Percentiles rank a stretch among this genome's conserved stretches.
Evolutionary conservation across 2,888 invertebrate genomes (phyloP).

Genomic region (Clitarchus hookeri): DNA sequence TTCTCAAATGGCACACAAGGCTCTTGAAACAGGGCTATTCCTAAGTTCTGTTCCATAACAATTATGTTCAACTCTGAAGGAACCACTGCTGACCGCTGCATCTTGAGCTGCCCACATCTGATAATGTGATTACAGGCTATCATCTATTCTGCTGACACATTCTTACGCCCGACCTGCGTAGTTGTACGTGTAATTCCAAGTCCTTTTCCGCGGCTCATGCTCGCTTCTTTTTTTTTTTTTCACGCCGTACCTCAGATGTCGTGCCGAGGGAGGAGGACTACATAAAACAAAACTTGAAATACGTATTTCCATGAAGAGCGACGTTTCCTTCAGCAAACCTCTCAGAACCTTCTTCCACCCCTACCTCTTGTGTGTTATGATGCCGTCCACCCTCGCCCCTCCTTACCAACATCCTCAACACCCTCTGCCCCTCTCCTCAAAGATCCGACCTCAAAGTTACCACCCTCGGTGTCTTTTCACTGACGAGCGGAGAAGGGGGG

Average conservation of each 20-base stretch:
- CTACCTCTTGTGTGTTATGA: conserved; percentile 22
- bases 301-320: conserved; percentile 11
- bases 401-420: conserved; percentile 28
- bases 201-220: too few relatives aligned
- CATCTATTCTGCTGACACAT: too few relatives aligned
- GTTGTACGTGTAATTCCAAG: too few relatives aligned
- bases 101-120: too few relatives aligned
- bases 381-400: conserved; percentile 3
- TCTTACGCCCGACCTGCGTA: too few relatives aligned
- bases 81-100: too few relatives aligned
- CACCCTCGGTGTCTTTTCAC: conserved; percentile 6
- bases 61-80: too few relatives aligned
- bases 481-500: background rate
- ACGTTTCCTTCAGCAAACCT: conserved; percentile 4
- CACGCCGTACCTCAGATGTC: background rate
- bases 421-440: background rate
- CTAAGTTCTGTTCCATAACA: too few relatives aligned
- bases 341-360: background rate
- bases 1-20: too few relatives aligned
- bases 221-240: background rate
- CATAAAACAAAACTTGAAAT: conserved; percentile 4
- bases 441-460: background rate
- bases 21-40: too few relatives aligned
- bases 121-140: too few relatives aligned
- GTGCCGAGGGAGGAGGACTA: background rate